phyloP scores from a whole-genome alignment of 2,113 vertebrate genomes.

The Entelurus aequoreus region DNA sequence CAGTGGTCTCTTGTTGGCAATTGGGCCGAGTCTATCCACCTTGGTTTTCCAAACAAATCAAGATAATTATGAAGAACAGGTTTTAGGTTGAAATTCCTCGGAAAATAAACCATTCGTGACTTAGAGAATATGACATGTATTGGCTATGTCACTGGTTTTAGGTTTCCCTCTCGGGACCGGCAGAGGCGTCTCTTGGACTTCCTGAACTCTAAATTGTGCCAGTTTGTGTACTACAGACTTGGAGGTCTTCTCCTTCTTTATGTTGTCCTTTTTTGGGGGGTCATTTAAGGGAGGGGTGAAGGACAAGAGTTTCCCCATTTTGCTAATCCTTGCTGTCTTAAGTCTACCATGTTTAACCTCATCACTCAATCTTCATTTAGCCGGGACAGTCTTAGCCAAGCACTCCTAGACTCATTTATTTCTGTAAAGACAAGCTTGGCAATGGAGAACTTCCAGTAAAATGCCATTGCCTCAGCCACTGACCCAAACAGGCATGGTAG shows the following conservation, averaged over 20 bases:
- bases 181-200: slow-evolving; percentile 76
- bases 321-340: slow-evolving; percentile 47
- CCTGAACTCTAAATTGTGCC: slow-evolving; percentile 73
- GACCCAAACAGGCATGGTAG: slow-evolving; percentile 55
- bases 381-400: slow-evolving; percentile 68
- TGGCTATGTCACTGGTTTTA: slow-evolving; percentile 75
- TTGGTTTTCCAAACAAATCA: slow-evolving; percentile 73
- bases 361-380: slow-evolving; percentile 74
- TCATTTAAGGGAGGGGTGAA: slow-evolving; percentile 30
- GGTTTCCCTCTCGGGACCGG: slow-evolving; percentile 67
- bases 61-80: slow-evolving; percentile 74
- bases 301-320: slow-evolving; percentile 51
- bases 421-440: slow-evolving; percentile 63
- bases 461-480: slow-evolving; percentile 56
- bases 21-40: slow-evolving; percentile 54
- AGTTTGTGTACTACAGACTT: slow-evolving; percentile 61
- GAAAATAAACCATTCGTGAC: slow-evolving; percentile 77
- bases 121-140: slow-evolving; percentile 74
- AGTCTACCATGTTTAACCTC: slow-evolving; percentile 63
- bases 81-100: slow-evolving; percentile 74
- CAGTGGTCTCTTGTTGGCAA: slow-evolving; percentile 68
- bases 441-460: slow-evolving; percentile 59
- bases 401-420: slow-evolving; percentile 65
- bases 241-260: slow-evolving; percentile 51
- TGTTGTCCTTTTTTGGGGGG: slow-evolving; percentile 18